Conservation (phyloP, 2,113 vertebrate genomes). For the Mustelus asterias region DNA sequence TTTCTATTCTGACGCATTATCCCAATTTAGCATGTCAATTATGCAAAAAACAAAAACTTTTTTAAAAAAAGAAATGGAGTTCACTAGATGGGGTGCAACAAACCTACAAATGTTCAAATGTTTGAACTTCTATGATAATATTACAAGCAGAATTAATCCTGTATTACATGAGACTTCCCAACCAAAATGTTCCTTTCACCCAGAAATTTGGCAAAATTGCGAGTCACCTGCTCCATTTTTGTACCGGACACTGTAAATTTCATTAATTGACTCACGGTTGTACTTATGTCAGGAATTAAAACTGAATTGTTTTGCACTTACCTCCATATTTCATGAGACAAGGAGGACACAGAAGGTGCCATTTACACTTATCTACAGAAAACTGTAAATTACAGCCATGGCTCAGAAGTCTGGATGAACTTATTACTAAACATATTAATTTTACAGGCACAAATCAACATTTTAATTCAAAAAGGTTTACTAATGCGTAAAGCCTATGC, state of each 20-base stretch:
- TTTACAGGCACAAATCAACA: not conserved
- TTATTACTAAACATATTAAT: not conserved
- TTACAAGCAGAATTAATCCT: not conserved
- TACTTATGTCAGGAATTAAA: conserved; percentile 11
- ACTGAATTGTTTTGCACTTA: not conserved
- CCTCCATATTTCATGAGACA: not conserved
- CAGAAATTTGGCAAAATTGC: not conserved
- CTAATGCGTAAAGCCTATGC: not conserved
- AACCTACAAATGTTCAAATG: conserved; percentile 68
- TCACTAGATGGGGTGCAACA: conserved; percentile 67
- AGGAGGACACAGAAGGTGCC: not conserved
- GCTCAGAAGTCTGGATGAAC: not conserved
- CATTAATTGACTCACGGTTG: conserved; percentile 41
- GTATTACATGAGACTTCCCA: not conserved
- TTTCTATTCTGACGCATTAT: conserved; percentile 45
- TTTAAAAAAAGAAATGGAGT: conserved; percentile 60
- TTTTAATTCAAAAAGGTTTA: conserved; percentile 21
- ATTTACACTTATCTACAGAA: conserved; percentile 19
- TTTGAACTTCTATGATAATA: conserved; percentile 45
- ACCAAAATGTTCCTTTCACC: not conserved
- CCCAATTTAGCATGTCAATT: conserved; percentile 57
- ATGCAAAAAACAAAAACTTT: conserved; percentile 60
- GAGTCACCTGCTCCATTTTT: conserved; percentile 22
- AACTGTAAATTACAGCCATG: not conserved
- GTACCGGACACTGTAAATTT: not conserved